These are phyloP conservation scores for Saguinus imperator DNA, from an alignment of 2,113 vertebrate genomes.

Conservation along the genomic window DNA sequence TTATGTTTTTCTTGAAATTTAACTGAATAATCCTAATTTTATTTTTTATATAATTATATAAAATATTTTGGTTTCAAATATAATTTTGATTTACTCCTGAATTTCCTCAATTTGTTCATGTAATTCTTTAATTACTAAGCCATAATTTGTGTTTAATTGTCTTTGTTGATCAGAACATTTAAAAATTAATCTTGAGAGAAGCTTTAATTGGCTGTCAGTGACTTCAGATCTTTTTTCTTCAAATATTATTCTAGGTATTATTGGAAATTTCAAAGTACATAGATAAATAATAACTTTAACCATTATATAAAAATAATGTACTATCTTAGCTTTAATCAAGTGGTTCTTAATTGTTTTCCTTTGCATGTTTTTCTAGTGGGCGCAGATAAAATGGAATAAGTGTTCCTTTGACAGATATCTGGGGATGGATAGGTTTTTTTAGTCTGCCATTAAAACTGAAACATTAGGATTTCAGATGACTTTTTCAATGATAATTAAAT, in stretches of 20 bases:
- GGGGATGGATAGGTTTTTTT: not conserved
- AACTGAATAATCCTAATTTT: constrained; percentile 27
- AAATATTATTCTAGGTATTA: not conserved
- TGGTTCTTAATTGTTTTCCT: not conserved
- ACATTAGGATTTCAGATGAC: not conserved
- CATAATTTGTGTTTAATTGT: constrained; percentile 44
- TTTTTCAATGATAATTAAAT: constrained; percentile 29
- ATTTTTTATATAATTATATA: constrained; percentile 24
- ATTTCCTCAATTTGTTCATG: constrained; percentile 24
- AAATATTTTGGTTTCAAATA: constrained; percentile 26
- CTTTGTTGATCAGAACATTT: not conserved
- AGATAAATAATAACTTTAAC: not conserved
- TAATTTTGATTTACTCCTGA: constrained; percentile 9
- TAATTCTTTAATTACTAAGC: constrained; percentile 24
- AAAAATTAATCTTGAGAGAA: not conserved
- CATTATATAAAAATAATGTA: not conserved
- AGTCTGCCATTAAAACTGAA: not conserved
- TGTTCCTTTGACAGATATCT: not conserved
- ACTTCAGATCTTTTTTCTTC: not conserved
- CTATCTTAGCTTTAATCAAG: not conserved
- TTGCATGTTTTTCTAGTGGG: not conserved
- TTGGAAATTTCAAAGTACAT: constrained; percentile 33
- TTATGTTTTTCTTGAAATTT: constrained; percentile 22
- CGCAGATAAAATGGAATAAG: not conserved
- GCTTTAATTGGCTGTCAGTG: constrained; percentile 11